Evolutionary conservation across 1,140 invertebrate genomes (phyloP), one percentile per base, ranked within the genome.

Genomic region (Brachionus calyciflorus): DNA sequence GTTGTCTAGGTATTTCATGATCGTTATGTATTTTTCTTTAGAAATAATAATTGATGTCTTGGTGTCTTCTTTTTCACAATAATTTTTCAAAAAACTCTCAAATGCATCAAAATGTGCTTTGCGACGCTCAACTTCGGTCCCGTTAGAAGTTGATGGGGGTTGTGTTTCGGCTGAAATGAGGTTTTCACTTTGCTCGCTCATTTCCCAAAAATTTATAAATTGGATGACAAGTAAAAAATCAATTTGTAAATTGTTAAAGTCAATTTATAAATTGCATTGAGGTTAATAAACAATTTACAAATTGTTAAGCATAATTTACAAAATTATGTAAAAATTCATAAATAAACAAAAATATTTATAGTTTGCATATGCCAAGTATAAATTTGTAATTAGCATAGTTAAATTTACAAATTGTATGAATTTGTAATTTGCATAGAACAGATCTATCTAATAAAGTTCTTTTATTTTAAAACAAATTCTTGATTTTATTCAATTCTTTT

Each of bases 21-120:
- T 51, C 24, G 48, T 51, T 19, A n/a, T 21, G 24, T 51, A 51
- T 51, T 51, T 51, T 51, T 51, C 48, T 51, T 51, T n/a, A 21
- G 48, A 19, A 19, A 51, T 51, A 51, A 51, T 51, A 19, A 51
- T 6, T 51, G 48, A 51, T 19, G 48, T 51, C 24, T n/a, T n/a
- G n/a, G 48, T 19, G 24, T 51, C 48, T 51, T 51, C 48, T 51
- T 51, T 51, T 51, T 51, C 48, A 21, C n/a, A 19, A 21, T 6
- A 51, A 19, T 51, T n/a, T 51, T 51, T 51, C 17, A 51, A 21
- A 51, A 51, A 51, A 2, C 24, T n/a, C 24, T 51, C n/a, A 51
- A 51, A 51, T n/a, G 48, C 48, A 19, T 51, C 48, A 19, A 51
- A 51, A 51, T 51, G 48, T n/a, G 48, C 48, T 21, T 51, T 51